Evolutionary conservation across 2,113 vertebrate genomes (phyloP), one percentile per base, ranked within the genome.

Genomic region (Hystrix cristata): DNA sequence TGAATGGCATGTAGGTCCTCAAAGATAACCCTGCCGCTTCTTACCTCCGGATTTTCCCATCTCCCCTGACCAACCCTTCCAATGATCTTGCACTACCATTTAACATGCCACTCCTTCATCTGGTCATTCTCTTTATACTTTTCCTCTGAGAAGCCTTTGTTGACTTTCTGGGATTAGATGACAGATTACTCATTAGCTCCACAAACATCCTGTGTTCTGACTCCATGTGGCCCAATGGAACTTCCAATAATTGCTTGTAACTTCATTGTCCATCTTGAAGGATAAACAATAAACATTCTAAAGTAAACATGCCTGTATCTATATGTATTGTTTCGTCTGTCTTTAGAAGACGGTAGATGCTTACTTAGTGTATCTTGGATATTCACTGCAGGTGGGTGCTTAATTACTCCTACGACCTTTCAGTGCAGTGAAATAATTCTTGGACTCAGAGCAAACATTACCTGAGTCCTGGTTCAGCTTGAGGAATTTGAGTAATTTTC

Each of bases 131-230:
- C 16, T 76, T 19, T 12, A 0, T 55, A 38, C 53, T 11, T 55
- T 80, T 84, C 67, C 5, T 29, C 31, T 21, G 21, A 29, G 8
- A 96, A 96, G 57, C 12, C 67, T 74, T 92, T 46, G 74, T 71
- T 76, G n/a, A n/a, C 19, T 80, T 31, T 62, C 4, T n/a, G 67
- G 19, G 29, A 62, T 51, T 71, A 59, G n/a, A 25, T 9, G 34
- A 74, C 16, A 4, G 25, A 5, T 13, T 13, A 67, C 12, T 81
- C n/a, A 51, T 38, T 78, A 76, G 34, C 67, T 84, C 7, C 18
- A 90, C 31, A 89, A 90, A 38, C 34, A 72, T n/a, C 11, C 48
- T 69, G 2, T 84, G 8, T 55, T 93, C 67, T 48, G 2, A 72
- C 60, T 38, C 27, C 2, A 71, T 0, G 1, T 74, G 8, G 11